Percentiles rank a stretch among this genome's conserved stretches.
Conservation (phyloP, 2,888 invertebrate genomes). For the Tenthredo scrophulariae region DNA sequence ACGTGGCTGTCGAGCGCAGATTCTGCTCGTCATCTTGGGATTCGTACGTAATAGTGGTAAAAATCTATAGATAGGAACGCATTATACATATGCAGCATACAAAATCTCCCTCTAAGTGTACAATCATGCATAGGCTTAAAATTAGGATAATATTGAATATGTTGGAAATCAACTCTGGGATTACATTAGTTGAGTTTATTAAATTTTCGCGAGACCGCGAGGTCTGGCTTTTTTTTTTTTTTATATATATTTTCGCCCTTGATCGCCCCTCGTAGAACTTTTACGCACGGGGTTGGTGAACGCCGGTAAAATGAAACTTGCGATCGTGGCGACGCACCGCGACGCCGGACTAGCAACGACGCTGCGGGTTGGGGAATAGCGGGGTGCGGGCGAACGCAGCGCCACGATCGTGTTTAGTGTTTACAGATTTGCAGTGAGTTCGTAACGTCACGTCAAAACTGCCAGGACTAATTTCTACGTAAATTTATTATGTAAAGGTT, state of each 20-base stretch:
- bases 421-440: constrained; percentile 76
- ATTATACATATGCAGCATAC: neutral
- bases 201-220: neutral
- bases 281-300: neutral
- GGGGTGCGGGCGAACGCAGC: constrained; percentile 62
- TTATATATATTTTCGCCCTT: neutral
- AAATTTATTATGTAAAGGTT: constrained; percentile 77
- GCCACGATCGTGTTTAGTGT: constrained; percentile 70
- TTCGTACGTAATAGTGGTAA: too few species aligned
- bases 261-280: neutral
- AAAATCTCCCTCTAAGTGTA: neutral
- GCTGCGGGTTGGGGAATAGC: constrained; percentile 25
- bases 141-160: too few species aligned
- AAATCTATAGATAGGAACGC: neutral
- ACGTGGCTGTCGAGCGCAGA: neutral
- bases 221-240: too few species aligned
- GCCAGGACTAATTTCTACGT: constrained; percentile 73
- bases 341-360: constrained; percentile 38
- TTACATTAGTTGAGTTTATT: neutral
- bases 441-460: constrained; percentile 77
- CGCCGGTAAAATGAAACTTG: neutral
- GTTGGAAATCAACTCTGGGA: too few species aligned
- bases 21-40: neutral
- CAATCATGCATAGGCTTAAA: neutral
- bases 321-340: constrained; percentile 10